A percentile compares a stretch with the other conserved stretches of the same genome.
These are phyloP conservation scores for Drosophila borborema DNA, from an alignment of 2,888 invertebrate genomes.

Conservation along the genomic window DNA sequence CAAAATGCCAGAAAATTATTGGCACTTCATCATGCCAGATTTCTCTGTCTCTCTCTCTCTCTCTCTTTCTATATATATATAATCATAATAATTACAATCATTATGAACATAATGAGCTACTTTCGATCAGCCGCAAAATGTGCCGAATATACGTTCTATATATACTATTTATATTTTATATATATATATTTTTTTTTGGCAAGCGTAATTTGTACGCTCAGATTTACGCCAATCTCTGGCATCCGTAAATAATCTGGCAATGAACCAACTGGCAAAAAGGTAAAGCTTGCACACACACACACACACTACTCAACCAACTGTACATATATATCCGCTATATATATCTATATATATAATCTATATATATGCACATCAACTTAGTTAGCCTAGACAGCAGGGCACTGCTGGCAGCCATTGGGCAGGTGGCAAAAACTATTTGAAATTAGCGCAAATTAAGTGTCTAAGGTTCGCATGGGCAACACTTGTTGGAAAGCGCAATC, in stretches of 20 bases:
- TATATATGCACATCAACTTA: neutral
- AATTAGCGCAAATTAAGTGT: conserved; percentile 14
- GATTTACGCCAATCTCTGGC: conserved; percentile 37
- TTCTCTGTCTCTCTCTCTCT: neutral
- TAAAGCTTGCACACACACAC: conserved; percentile 16
- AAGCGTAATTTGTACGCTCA: conserved; percentile 38
- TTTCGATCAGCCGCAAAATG: conserved; percentile 43
- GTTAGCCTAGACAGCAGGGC: conserved; percentile 15
- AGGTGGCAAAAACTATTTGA: conserved; percentile 5
- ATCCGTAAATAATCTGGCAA: conserved; percentile 46
- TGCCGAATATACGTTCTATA: conserved; percentile 32
- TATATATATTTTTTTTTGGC: conserved; percentile 35
- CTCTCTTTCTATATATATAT: neutral
- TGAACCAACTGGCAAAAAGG: conserved; percentile 46
- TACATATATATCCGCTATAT: neutral
- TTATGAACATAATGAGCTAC: conserved; percentile 33
- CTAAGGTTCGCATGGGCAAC: neutral
- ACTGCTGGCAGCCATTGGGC: conserved; percentile 1
- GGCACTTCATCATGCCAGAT: conserved; percentile 50
- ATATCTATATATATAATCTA: neutral
- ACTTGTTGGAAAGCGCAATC: conserved; percentile 1
- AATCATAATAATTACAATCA: conserved; percentile 26
- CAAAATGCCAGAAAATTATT: conserved; percentile 60
- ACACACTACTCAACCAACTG: conserved; percentile 10
- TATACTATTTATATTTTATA: neutral